phyloP scores from a whole-genome alignment of 1,140 invertebrate species.

The Pteromalus puparum region DNA sequence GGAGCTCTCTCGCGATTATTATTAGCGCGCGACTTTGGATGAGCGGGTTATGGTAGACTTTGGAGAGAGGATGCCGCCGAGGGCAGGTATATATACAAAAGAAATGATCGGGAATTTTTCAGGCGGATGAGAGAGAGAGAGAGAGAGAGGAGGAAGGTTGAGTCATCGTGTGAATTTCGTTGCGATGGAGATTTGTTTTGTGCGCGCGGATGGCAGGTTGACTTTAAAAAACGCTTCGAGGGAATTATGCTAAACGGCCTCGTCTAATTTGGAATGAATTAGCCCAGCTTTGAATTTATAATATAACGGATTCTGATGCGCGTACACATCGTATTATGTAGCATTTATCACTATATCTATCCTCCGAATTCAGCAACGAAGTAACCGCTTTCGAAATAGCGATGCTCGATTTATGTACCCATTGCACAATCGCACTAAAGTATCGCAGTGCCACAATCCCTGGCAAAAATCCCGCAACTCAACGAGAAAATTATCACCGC shows the following conservation, averaged over 20 bases:
- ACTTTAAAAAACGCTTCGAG: neutral
- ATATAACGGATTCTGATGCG: too few relatives aligned
- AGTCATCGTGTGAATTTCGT: conserved; percentile 37
- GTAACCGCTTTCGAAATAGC: too few relatives aligned
- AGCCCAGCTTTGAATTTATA: too few relatives aligned
- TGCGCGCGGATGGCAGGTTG: neutral
- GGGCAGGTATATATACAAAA: conserved; percentile 6
- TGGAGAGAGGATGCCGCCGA: neutral
- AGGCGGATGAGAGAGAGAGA: neutral
- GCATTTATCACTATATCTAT: too few relatives aligned
- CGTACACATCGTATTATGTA: too few relatives aligned
- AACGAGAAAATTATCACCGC: conserved; percentile 3
- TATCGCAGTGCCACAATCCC: neutral
- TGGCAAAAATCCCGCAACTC: neutral
- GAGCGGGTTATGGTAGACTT: neutral
- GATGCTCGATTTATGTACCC: too few relatives aligned
- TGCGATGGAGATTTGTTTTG: conserved; percentile 15
- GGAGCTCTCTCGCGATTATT: neutral
- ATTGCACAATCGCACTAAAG: neutral
- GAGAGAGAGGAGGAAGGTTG: neutral
- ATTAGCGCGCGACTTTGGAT: conserved; percentile 10
- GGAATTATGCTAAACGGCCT: too few relatives aligned
- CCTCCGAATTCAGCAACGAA: too few relatives aligned
- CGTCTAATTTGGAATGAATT: too few relatives aligned
- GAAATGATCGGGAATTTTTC: conserved; percentile 26